A percentile compares a stretch with the other conserved stretches of the same genome.
phyloP scores from a whole-genome alignment of 2,113 vertebrate species.

The Mus musculus region GRCm39 chr19:13768001-13768500 shows the following conservation, averaged over 20 bases:
- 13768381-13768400: background rate
- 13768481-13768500: background rate
- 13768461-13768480: constrained; percentile 55
- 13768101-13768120: background rate
- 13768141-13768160: background rate
- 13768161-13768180: background rate
- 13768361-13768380: background rate
- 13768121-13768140: background rate
- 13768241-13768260: background rate
- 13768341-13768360: background rate
- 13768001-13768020: background rate
- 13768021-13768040: background rate
- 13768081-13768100: background rate
- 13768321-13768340: background rate
- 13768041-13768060: background rate
- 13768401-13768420: background rate
- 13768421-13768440: background rate
- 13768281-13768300: background rate
- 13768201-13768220: background rate
- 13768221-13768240: background rate
- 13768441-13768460: background rate
- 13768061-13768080: background rate
- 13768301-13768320: background rate
- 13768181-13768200: background rate
- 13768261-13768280: background rate